phyloP scores from a whole-genome alignment of 2,888 invertebrate genomes.

The Leistus spinibarbis region DNA sequence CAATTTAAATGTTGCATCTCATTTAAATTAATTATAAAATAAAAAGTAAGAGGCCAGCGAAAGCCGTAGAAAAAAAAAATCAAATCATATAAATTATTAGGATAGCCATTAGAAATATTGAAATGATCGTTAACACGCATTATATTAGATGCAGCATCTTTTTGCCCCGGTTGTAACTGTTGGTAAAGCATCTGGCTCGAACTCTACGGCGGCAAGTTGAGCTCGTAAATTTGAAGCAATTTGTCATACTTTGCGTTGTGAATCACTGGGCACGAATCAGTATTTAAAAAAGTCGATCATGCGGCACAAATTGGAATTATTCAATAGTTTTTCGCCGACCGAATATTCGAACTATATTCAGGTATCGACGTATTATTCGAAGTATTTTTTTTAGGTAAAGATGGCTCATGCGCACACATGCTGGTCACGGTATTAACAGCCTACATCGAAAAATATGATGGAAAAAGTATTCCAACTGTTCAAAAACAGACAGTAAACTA shows the following conservation, averaged over 20 bases:
- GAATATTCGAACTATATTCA: not conserved
- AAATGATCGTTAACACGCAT: conserved; percentile 6
- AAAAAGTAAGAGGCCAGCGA: not conserved
- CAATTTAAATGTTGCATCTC: not conserved
- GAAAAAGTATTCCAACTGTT: no score
- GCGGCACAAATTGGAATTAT: conserved; percentile 32
- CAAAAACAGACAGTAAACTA: no score
- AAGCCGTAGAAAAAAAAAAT: not conserved
- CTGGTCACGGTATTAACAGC: no score
- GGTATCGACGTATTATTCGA: not conserved
- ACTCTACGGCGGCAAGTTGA: not conserved
- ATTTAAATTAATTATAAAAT: not conserved
- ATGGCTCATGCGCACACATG: no score
- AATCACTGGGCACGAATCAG: conserved; percentile 8
- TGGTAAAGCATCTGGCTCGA: not conserved
- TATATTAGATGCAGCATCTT: not conserved
- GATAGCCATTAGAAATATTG: not conserved
- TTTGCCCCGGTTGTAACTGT: not conserved
- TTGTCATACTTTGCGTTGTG: conserved; percentile 20
- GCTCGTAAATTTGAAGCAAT: conserved; percentile 27
- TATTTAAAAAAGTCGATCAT: conserved; percentile 35
- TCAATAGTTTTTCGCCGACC: conserved; percentile 19
- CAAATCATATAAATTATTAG: not conserved
- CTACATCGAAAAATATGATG: no score
- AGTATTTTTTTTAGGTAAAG: no score